Evolutionary conservation across 2,113 vertebrate genomes (phyloP).

Genomic region (Pseudois nayaur): DNA sequence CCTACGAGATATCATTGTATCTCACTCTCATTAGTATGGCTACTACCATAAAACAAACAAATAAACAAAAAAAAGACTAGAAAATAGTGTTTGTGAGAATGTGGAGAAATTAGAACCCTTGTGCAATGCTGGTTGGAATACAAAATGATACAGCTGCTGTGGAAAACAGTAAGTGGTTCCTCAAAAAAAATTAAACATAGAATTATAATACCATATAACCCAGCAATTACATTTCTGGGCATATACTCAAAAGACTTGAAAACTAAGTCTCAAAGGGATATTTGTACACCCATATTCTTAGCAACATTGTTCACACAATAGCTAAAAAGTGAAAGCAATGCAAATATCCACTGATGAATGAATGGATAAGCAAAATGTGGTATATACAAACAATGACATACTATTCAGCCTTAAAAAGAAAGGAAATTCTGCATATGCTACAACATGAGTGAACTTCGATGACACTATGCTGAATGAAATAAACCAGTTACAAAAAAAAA

Average conservation of each 20-base stretch:
- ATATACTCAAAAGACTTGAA: background rate
- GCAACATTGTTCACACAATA: slow-evolving; percentile 3
- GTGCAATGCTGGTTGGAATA: background rate
- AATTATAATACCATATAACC: background rate
- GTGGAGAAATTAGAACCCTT: background rate
- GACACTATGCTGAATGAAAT: background rate
- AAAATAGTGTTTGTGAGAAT: background rate
- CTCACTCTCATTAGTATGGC: background rate
- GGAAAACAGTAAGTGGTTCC: background rate
- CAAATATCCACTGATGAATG: background rate
- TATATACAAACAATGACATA: background rate
- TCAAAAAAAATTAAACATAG: slow-evolving; percentile 32
- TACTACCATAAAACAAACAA: background rate
- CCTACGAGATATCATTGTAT: background rate
- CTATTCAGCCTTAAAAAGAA: background rate
- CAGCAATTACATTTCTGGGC: background rate
- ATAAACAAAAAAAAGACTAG: background rate
- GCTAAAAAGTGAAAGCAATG: background rate
- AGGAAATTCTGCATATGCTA: background rate
- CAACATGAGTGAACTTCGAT: background rate
- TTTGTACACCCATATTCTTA: background rate
- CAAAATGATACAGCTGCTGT: background rate
- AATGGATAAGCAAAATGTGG: background rate
- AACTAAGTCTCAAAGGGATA: background rate
- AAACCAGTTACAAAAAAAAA: background rate